A percentile compares a stretch with the other conserved stretches of the same genome.
These are phyloP conservation scores for Lycodopsis pacificus DNA, from an alignment of 2,797 vertebrate species.

Conservation along the genomic window DNA sequence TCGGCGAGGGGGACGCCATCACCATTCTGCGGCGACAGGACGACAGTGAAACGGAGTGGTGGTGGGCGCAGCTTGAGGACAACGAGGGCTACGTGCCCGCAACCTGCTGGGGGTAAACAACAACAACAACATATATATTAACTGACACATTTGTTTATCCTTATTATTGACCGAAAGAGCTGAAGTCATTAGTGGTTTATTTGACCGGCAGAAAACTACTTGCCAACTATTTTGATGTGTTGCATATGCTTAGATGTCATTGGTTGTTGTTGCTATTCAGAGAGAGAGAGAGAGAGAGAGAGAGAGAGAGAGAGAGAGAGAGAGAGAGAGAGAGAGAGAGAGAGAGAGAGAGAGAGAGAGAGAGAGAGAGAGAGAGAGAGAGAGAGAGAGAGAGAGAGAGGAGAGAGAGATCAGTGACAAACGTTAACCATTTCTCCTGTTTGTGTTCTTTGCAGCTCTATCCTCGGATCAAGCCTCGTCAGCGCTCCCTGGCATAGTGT, in stretches of 20 bases:
- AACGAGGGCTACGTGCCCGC: slow-evolving; percentile 97
- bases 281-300: too few relatives aligned
- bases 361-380: too few relatives aligned
- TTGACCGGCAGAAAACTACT: neutral
- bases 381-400: too few relatives aligned
- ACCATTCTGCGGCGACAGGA: slow-evolving; percentile 93
- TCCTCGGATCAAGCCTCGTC: slow-evolving; percentile 97
- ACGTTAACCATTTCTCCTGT: neutral
- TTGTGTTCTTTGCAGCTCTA: slow-evolving; percentile 86
- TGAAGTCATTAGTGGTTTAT: neutral
- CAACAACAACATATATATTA: neutral
- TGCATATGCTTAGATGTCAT: neutral
- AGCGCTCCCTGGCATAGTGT: slow-evolving; percentile 93
- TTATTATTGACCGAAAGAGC: neutral
- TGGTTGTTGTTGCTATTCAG: neutral
- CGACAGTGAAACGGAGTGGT: slow-evolving; percentile 95
- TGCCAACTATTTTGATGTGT: neutral
- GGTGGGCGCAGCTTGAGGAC: slow-evolving; percentile 96
- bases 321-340: too few relatives aligned
- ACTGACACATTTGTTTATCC: neutral
- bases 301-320: too few relatives aligned
- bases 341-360: too few relatives aligned
- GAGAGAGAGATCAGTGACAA: slow-evolving; percentile 2
- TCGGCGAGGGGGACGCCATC: slow-evolving; percentile 93
- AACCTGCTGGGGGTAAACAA: slow-evolving; percentile 83